phyloP scores from a whole-genome alignment of 2,888 invertebrate genomes.

The Diadegma fenestrale region DNA sequence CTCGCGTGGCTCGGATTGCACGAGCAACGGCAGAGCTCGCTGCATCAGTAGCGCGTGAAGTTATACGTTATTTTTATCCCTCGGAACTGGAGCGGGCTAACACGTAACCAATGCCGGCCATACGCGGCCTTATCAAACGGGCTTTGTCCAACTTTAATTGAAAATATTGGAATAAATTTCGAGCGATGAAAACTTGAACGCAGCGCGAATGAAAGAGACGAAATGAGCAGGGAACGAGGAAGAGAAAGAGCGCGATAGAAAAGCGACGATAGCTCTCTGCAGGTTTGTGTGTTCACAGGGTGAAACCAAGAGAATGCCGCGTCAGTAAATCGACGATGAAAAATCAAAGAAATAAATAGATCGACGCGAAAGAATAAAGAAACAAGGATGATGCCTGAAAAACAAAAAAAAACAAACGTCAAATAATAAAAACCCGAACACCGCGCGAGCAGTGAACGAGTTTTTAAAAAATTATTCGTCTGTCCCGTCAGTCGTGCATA shows the following conservation, averaged over 20 bases:
- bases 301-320: slow-evolving; percentile 63
- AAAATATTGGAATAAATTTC: slow-evolving; percentile 85
- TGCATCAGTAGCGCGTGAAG: slow-evolving; percentile 76
- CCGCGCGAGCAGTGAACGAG: not conserved
- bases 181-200: slow-evolving; percentile 71
- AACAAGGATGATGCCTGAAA: slow-evolving; percentile 23
- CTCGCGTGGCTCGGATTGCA: slow-evolving; percentile 46
- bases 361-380: slow-evolving; percentile 36
- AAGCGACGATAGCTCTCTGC: slow-evolving; percentile 17
- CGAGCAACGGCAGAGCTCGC: slow-evolving; percentile 59
- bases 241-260: slow-evolving; percentile 32
- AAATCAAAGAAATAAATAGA: slow-evolving; percentile 60
- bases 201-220: slow-evolving; percentile 57
- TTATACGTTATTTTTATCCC: slow-evolving; percentile 80
- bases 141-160: slow-evolving; percentile 84
- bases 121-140: slow-evolving; percentile 79
- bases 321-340: slow-evolving; percentile 51
- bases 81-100: slow-evolving; percentile 80
- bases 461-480: slow-evolving; percentile 20
- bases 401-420: not conserved
- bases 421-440: not conserved
- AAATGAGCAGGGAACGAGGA: slow-evolving; percentile 50
- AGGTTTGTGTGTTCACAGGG: slow-evolving; percentile 55
- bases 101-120: slow-evolving; percentile 65
- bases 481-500: not conserved